These are phyloP conservation scores for Thelaira solivaga DNA, from an alignment of 2,888 invertebrate species.

Conservation along the genomic window DNA sequence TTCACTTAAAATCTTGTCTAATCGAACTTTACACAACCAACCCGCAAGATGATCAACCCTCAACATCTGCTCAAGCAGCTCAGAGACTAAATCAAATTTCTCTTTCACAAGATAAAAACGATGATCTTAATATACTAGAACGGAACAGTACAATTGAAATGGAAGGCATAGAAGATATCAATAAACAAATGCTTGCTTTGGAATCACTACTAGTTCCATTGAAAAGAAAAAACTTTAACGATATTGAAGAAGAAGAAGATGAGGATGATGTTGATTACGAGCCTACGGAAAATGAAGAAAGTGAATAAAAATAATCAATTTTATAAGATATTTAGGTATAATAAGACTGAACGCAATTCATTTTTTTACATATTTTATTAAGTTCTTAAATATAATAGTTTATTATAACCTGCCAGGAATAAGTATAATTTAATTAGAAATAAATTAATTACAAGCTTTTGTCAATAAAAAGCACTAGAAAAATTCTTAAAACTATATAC, in stretches of 20 bases:
- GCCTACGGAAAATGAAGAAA: slow-evolving; percentile 8
- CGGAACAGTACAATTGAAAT: not conserved
- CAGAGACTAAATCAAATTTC: not conserved
- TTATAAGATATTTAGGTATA: not conserved
- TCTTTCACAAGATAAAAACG: not conserved
- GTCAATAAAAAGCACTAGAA: not conserved
- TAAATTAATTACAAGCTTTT: slow-evolving; percentile 31
- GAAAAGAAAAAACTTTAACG: not conserved
- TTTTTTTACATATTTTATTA: slow-evolving; percentile 18
- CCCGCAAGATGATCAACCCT: slow-evolving; percentile 26
- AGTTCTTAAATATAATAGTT: slow-evolving; percentile 24
- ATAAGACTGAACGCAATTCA: slow-evolving; percentile 13
- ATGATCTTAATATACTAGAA: not conserved
- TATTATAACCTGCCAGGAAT: slow-evolving; percentile 34
- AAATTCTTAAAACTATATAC: not conserved
- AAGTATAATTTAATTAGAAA: slow-evolving; percentile 14
- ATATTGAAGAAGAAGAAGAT: slow-evolving; percentile 48
- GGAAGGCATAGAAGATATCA: slow-evolving; percentile 49
- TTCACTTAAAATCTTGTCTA: slow-evolving; percentile 49
- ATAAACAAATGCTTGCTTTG: slow-evolving; percentile 45
- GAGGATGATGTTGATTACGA: slow-evolving; percentile 27
- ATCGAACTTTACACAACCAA: slow-evolving; percentile 19
- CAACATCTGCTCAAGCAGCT: slow-evolving; percentile 41
- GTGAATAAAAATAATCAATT: slow-evolving; percentile 14
- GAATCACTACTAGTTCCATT: slow-evolving; percentile 50